Evolutionary conservation across 2,113 vertebrate species (phyloP), one percentile per base, ranked within the genome.

Genomic region (Octodon degus): DNA sequence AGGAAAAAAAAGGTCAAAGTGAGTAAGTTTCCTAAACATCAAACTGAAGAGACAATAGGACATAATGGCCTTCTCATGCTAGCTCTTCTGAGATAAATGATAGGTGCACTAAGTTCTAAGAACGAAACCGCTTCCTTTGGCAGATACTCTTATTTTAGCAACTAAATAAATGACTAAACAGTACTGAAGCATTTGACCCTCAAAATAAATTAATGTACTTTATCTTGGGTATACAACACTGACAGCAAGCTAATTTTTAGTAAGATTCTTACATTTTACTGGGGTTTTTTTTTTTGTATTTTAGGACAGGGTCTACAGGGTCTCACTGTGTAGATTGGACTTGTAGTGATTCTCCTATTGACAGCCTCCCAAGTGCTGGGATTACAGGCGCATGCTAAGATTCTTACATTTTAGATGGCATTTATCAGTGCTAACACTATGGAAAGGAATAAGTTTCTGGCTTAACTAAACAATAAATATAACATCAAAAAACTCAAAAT

Each of bases 401-500:
- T 43, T 76, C 76, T 95, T 84, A 5, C 76, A 81, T 86, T 89
- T 92, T 65, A 84, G 50, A 76, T 47, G 32, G 89, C 58, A 87
- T 10, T 16, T 37, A 67, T 47, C 67, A 87, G 93, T 72, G 90
- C 0, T 22, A n/a, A 91, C 62, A 80, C 27, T 80, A 82, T 47
- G 43, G 68, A 88, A 90, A 83, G 10, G 50, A 93, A 16, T n/a
- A 65, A 16, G 62, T 77, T 94, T 90, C 50, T 72, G 65, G 30
- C 13, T n/a, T 68, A 24, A 9, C 4, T 67, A 85, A 19, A 32
- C n/a, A 85, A 79, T 14, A 93, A 91, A 90, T 50, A 53, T 27
- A 58, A 60, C 24, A 79, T 25, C 70, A 62, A 83, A 19, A 79
- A 43, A 95, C 70, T 62, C 43, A 83, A 97, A 93, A 80, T 74